These are phyloP conservation scores for Ailuropoda melanoleuca DNA, from an alignment of 2,113 vertebrate species.

Conservation along the genomic window DNA sequence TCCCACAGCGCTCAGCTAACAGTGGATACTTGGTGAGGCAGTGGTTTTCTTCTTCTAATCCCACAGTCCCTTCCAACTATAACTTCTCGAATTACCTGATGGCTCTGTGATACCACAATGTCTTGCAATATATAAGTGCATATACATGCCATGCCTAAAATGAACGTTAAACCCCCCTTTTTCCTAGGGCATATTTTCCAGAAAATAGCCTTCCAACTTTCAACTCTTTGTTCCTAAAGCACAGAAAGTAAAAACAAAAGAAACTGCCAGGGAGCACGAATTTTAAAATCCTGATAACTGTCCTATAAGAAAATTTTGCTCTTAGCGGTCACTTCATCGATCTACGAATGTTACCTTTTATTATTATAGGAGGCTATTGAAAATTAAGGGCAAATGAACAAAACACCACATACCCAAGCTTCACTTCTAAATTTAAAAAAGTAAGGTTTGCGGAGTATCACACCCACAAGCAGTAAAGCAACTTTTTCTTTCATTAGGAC, in stretches of 20 bases:
- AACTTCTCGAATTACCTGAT: not conserved
- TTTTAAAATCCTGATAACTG: conserved; percentile 34
- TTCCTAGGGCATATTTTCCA: not conserved
- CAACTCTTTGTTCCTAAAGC: not conserved
- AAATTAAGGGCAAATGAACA: conserved; percentile 20
- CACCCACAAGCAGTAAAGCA: not conserved
- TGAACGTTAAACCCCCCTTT: not conserved
- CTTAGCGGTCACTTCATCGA: not conserved
- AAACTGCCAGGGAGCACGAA: not conserved
- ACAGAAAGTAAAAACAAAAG: not conserved
- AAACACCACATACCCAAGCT: not conserved
- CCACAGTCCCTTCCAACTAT: not conserved
- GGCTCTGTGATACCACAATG: not conserved
- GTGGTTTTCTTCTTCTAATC: not conserved
- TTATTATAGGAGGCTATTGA: not conserved
- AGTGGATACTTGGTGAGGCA: not conserved
- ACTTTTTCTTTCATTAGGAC: not conserved
- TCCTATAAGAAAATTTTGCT: not conserved
- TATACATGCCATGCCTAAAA: not conserved
- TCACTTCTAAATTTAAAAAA: not conserved
- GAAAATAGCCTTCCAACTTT: not conserved
- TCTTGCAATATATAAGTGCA: not conserved
- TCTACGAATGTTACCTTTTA: not conserved
- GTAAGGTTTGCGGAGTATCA: not conserved
- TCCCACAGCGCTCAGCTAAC: not conserved